phyloP scores from a whole-genome alignment of 1,140 invertebrate species.

The Calliopsis andreniformis region DNA sequence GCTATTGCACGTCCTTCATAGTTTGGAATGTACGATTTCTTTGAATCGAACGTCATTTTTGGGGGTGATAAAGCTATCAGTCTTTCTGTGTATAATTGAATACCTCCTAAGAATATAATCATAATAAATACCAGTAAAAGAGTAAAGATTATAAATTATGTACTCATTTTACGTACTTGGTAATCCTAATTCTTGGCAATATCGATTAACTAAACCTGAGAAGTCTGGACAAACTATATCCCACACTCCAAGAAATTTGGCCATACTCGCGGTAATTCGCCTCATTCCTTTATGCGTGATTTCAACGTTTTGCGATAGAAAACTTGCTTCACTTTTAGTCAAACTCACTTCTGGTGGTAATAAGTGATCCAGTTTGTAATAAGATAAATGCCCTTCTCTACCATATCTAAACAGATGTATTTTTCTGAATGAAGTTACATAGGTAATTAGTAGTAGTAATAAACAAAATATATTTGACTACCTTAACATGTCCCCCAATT shows the following conservation, averaged over 20 bases:
- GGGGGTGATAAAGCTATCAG: conserved; percentile 77
- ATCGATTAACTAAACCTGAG: conserved; percentile 77
- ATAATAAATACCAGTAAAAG: background rate
- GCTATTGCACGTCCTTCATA: conserved; percentile 85
- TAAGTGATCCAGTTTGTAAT: conserved; percentile 81
- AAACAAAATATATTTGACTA: conserved; percentile 52
- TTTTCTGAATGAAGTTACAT: conserved; percentile 28
- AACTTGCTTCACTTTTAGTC: conserved; percentile 64
- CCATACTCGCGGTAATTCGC: conserved; percentile 68
- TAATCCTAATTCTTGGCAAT: conserved; percentile 83
- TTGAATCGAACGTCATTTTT: conserved; percentile 69
- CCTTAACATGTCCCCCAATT: conserved; percentile 83
- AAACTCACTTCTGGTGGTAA: conserved; percentile 81
- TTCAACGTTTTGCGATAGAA: conserved; percentile 70
- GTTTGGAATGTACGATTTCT: conserved; percentile 77
- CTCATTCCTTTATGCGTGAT: conserved; percentile 76
- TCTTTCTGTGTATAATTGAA: conserved; percentile 74
- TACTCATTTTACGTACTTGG: conserved; percentile 73
- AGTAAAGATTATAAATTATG: background rate
- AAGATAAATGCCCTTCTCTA: conserved; percentile 84
- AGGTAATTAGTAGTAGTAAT: conserved; percentile 15
- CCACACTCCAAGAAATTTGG: conserved; percentile 76
- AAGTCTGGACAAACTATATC: conserved; percentile 80
- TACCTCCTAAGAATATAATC: conserved; percentile 69
- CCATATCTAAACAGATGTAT: conserved; percentile 73